Evolutionary conservation across 2,888 invertebrate species (phyloP).

Genomic region (Celastrina argiolus): DNA sequence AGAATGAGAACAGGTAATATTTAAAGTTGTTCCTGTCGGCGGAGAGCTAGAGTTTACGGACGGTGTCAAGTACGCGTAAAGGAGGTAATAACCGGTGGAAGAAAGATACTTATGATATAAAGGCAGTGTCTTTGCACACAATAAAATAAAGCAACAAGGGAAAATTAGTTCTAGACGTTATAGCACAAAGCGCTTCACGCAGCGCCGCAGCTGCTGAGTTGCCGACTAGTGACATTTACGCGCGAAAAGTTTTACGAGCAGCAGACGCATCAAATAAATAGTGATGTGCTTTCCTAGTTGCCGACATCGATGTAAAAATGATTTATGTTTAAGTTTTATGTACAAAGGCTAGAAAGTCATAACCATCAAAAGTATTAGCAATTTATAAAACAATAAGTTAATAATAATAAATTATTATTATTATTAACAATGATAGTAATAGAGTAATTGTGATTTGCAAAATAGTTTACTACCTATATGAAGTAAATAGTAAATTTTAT

Average conservation of each 20-base stretch:
- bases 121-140: slow-evolving; percentile 26
- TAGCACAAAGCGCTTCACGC: slow-evolving; percentile 55
- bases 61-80: neutral
- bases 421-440: too few relatives aligned
- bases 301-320: slow-evolving; percentile 32
- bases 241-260: slow-evolving; percentile 75
- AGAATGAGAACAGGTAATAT: neutral
- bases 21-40: neutral
- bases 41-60: neutral
- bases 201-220: slow-evolving; percentile 75
- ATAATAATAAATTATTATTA: too few relatives aligned
- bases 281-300: slow-evolving; percentile 45
- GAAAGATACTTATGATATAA: slow-evolving; percentile 7
- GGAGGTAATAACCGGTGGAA: neutral
- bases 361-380: neutral
- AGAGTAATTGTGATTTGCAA: too few relatives aligned
- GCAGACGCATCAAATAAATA: slow-evolving; percentile 65
- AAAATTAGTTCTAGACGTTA: slow-evolving; percentile 51
- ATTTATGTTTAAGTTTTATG: neutral
- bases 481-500: too few relatives aligned
- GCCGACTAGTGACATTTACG: slow-evolving; percentile 74
- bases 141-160: slow-evolving; percentile 37
- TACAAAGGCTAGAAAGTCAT: neutral
- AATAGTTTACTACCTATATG: too few relatives aligned
- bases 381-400: neutral